These are phyloP conservation scores for Ophioninae sp. DNA, from an alignment of 2,888 invertebrate genomes.

Conservation along the genomic window DNA sequence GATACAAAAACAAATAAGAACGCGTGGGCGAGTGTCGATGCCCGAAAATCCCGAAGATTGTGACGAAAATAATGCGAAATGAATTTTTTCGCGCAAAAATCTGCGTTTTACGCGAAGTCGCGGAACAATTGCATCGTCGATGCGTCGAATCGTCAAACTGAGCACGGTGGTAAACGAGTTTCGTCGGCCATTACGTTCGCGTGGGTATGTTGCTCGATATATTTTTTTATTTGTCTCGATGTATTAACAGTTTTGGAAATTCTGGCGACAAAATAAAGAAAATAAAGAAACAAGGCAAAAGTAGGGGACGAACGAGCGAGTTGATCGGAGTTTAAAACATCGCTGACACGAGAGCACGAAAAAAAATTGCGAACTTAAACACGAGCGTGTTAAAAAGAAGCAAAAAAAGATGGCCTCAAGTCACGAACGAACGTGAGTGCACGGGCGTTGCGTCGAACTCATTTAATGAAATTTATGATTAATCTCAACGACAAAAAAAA, in stretches of 20 bases:
- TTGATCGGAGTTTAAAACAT: constrained; percentile 23
- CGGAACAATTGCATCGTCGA: constrained; percentile 14
- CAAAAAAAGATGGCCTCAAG: constrained; percentile 41
- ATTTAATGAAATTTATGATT: constrained; percentile 37
- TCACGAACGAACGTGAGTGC: constrained; percentile 26
- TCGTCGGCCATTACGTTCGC: constrained; percentile 63
- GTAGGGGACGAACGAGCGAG: constrained; percentile 10
- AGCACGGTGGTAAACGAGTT: constrained; percentile 51
- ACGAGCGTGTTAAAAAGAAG: constrained; percentile 16
- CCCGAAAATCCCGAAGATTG: background rate
- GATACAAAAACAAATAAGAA: constrained; percentile 36
- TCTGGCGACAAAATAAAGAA: constrained; percentile 13
- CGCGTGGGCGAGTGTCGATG: background rate
- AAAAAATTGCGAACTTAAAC: constrained; percentile 32
- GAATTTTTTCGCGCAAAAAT: constrained; percentile 18
- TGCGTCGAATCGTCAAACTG: constrained; percentile 4
- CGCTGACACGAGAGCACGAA: constrained; percentile 29
- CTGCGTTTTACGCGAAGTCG: background rate
- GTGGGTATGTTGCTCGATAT: constrained; percentile 62
- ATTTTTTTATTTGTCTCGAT: constrained; percentile 48
- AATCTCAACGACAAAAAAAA: background rate
- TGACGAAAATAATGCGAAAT: constrained; percentile 26
- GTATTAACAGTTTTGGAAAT: constrained; percentile 45
- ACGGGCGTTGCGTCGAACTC: constrained; percentile 46
- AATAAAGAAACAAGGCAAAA: constrained; percentile 13